Percentiles rank a stretch among this genome's conserved stretches.
Evolutionary conservation across 2,797 vertebrate genomes (phyloP).

Genomic region (Periophthalmus magnuspinnatus): DNA sequence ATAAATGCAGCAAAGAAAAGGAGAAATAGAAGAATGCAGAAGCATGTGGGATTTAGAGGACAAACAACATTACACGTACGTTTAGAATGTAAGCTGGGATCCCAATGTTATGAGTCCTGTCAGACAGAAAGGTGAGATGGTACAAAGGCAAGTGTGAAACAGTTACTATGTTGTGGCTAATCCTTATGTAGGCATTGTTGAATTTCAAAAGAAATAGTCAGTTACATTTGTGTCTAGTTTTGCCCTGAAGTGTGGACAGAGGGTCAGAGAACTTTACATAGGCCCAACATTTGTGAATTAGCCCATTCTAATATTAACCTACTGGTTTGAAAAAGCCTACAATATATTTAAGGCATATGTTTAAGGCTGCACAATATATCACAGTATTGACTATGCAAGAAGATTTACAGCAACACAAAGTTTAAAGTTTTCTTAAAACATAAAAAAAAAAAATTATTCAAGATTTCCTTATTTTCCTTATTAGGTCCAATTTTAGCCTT

Average conservation of each 20-base stretch:
- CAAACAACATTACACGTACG: constrained; percentile 15
- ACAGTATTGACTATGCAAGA: not conserved
- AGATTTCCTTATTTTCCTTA: too few species aligned
- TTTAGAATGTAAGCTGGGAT: constrained; percentile 48
- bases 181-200: not conserved
- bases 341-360: too few species aligned
- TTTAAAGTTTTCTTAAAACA: too few species aligned
- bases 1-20: constrained; percentile 26
- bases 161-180: not conserved
- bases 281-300: not conserved
- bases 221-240: constrained; percentile 4
- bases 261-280: not conserved
- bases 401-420: too few species aligned
- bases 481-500: too few species aligned
- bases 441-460: too few species aligned
- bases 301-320: not conserved
- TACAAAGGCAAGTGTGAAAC: constrained; percentile 8
- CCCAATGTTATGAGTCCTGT: constrained; percentile 58
- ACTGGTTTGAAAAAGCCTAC: not conserved
- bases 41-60: constrained; percentile 21
- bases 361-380: not conserved
- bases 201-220: not conserved
- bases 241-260: constrained; percentile 10
- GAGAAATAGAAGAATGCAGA: constrained; percentile 43
- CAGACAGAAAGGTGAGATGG: constrained; percentile 23